Conservation (phyloP, 1,140 invertebrate species). For the Colletes gigas region DNA sequence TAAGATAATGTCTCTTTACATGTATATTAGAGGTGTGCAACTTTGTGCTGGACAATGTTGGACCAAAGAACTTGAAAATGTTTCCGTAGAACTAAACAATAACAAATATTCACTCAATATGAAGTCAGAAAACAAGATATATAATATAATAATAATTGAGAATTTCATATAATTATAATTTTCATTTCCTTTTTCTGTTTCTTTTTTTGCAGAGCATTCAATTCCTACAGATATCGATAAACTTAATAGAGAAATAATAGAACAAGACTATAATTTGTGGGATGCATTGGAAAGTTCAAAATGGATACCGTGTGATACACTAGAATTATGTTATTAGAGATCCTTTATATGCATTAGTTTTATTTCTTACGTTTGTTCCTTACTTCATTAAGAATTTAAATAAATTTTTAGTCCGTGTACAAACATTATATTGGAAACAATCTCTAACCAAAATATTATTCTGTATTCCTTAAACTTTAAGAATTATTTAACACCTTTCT, state of each 20-base stretch:
- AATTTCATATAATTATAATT: not conserved
- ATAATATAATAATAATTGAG: not conserved
- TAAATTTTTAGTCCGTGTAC: not conserved
- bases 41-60: no score
- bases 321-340: conserved; percentile 81
- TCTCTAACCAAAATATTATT: not conserved
- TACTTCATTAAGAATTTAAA: not conserved
- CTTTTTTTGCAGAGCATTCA: conserved; percentile 86
- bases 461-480: not conserved
- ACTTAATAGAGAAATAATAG: conserved; percentile 87
- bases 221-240: conserved; percentile 87
- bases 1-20: conserved; percentile 65
- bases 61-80: no score
- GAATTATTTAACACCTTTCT: no score
- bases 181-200: not conserved
- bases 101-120: no score
- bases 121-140: no score
- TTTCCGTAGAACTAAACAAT: no score
- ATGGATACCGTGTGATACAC: conserved; percentile 86
- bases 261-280: conserved; percentile 88
- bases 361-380: not conserved
- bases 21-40: not conserved
- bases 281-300: conserved; percentile 90
- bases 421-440: not conserved
- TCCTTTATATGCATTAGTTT: not conserved